A percentile compares a stretch with the other conserved stretches of the same genome.
Conservation (phyloP, 2,888 invertebrate genomes). For the Drepanosiphum platanoidis region DNA sequence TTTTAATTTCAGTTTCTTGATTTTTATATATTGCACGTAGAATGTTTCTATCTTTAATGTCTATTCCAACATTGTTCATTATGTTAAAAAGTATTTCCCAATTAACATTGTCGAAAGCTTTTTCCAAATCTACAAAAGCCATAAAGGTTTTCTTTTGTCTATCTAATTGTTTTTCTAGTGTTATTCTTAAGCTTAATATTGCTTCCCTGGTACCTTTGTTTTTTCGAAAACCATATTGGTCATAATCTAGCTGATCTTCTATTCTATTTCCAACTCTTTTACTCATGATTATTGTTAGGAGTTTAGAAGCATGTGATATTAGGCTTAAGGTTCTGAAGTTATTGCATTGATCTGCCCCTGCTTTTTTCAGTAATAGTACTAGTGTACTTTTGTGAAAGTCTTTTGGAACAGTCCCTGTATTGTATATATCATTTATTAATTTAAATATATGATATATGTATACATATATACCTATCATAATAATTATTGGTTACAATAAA, state of each 20-base stretch:
- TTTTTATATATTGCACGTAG: too few species aligned
- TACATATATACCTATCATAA: too few species aligned
- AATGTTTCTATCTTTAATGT: not conserved
- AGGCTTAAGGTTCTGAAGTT: conserved; percentile 26
- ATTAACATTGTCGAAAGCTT: conserved; percentile 20
- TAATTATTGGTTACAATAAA: too few species aligned
- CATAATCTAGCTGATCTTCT: not conserved
- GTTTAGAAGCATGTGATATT: conserved; percentile 25
- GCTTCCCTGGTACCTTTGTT: conserved; percentile 12
- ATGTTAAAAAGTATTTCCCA: conserved; percentile 21
- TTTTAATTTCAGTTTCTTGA: too few species aligned
- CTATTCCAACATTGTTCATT: conserved; percentile 8
- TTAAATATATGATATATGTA: too few species aligned
- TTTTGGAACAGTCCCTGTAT: conserved; percentile 13
- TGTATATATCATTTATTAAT: conserved; percentile 19
- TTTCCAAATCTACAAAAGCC: conserved; percentile 23
- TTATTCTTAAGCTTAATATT: conserved; percentile 18
- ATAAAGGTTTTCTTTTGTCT: conserved; percentile 15
- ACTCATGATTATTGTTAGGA: conserved; percentile 19
- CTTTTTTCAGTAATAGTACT: not conserved
- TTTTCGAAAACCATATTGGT: not conserved
- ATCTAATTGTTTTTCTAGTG: conserved; percentile 11
- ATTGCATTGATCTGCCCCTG: conserved; percentile 8
- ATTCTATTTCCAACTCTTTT: conserved; percentile 29
- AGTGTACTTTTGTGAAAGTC: conserved; percentile 16